Conservation (phyloP, 2,797 vertebrate genomes). For the Microctenopoma stevenorrisi region DNA sequence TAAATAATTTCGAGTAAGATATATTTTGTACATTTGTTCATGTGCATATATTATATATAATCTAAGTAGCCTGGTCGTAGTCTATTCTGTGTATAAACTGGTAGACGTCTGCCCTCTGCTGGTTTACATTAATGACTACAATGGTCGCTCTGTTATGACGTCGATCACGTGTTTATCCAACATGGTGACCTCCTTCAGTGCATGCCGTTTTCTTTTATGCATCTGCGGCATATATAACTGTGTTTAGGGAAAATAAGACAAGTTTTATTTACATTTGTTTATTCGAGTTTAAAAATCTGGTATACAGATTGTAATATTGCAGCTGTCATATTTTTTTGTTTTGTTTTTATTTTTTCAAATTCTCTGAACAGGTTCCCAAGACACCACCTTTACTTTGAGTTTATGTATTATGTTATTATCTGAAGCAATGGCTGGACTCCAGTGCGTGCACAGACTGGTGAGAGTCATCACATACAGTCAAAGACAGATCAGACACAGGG, state of each 20-base stretch:
- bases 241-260: neutral
- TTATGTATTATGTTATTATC: fast-evolving
- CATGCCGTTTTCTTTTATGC: neutral
- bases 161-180: conserved; percentile 14
- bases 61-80: no score
- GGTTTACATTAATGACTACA: conserved; percentile 7
- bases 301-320: neutral
- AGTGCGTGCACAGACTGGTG: conserved; percentile 53
- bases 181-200: conserved; percentile 47
- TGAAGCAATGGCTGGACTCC: conserved; percentile 43
- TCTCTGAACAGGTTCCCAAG: neutral
- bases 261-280: neutral
- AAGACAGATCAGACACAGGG: conserved; percentile 23
- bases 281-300: neutral
- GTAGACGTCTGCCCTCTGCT: conserved; percentile 43
- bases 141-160: conserved; percentile 73
- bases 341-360: neutral
- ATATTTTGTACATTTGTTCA: neutral
- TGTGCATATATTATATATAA: no score
- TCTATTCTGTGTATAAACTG: neutral
- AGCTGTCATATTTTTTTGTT: neutral
- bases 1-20: neutral
- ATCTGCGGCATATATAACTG: neutral
- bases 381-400: neutral
- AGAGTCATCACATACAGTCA: conserved; percentile 28